Base-by-base conservation (phyloP, 2,797 vertebrate genomes). In the Phataginus tetradactyla region DNA sequence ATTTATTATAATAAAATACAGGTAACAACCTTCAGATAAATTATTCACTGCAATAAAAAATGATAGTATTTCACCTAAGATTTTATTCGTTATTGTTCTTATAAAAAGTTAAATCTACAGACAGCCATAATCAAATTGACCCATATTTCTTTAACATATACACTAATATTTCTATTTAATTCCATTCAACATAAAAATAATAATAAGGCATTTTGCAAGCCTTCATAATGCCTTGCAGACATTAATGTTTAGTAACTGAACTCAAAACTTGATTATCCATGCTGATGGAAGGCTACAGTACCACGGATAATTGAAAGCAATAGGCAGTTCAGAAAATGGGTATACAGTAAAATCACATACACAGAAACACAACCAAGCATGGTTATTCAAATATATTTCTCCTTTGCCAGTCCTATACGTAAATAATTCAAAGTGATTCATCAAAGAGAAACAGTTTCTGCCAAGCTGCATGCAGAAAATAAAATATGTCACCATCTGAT, bases 1-100 rank as follows among this genome's bases (percentile, higher is more conserved):
- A 23, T 63, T 95, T n/a, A 51, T 77, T 96, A 91, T 57, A 94
- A 87, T 91, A 86, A 93, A 94, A 74, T 77, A n/a, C 37, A 83
- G 42, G 42, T 63, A 77, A 42, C 4, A 53, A 21, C 21, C 51
- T 84, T 86, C 57, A 64, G 32, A 64, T 61, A 87, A 12, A 57
- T 57, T 79, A 42, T 93, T 91, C 84, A 51, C 75, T 85, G 5
- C 14, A 77, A 79, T 83, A 91, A 77, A 93, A 53, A 93, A 87
- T 86, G 51, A 34, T 64, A 81, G 71, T 86, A 34, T 64, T 90
- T 95, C 29, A 85, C 39, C 34, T 80, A 90, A 92, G 63, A 83
- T 90, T 95, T 79, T 68, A 57, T 84, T 91, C 64, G 45, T 94
- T 91, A 72, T 79, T 88, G 13, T 84, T 93, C 61, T 72, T 39